Conservation (phyloP, 2,113 vertebrate species). For the Dicentrarchus labrax region DNA sequence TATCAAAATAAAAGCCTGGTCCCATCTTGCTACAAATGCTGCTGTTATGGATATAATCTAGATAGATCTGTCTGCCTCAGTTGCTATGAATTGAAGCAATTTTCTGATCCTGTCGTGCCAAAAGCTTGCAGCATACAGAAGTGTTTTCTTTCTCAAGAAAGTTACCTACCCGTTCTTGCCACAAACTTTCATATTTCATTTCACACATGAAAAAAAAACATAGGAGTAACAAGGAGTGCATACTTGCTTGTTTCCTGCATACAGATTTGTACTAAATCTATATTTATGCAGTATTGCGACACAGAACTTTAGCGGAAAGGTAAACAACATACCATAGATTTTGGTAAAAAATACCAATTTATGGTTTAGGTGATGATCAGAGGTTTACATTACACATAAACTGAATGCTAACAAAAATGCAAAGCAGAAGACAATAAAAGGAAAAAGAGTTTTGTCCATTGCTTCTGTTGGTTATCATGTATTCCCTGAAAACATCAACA, state of each 20-base stretch:
- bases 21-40: slow-evolving; percentile 53
- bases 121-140: slow-evolving; percentile 46
- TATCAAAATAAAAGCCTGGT: slow-evolving; percentile 66
- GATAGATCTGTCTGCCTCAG: slow-evolving; percentile 57
- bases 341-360: not conserved
- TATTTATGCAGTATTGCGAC: not conserved
- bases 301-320: not conserved
- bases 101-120: slow-evolving; percentile 45
- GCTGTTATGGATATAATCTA: slow-evolving; percentile 62
- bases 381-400: not conserved
- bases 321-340: not conserved
- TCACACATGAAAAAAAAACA: not conserved
- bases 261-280: not conserved
- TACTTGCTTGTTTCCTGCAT: not conserved
- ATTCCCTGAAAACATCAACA: no score
- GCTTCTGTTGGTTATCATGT: no score
- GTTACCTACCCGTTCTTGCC: slow-evolving; percentile 17
- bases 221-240: no score
- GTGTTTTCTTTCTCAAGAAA: slow-evolving; percentile 2
- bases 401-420: no score
- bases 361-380: not conserved
- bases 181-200: not conserved
- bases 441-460: no score
- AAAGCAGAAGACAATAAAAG: no score
- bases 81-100: slow-evolving; percentile 57